Evolutionary conservation across 2,797 vertebrate genomes (phyloP), one percentile per base, ranked within the genome.

Genomic region (Catharus ustulatus): DNA sequence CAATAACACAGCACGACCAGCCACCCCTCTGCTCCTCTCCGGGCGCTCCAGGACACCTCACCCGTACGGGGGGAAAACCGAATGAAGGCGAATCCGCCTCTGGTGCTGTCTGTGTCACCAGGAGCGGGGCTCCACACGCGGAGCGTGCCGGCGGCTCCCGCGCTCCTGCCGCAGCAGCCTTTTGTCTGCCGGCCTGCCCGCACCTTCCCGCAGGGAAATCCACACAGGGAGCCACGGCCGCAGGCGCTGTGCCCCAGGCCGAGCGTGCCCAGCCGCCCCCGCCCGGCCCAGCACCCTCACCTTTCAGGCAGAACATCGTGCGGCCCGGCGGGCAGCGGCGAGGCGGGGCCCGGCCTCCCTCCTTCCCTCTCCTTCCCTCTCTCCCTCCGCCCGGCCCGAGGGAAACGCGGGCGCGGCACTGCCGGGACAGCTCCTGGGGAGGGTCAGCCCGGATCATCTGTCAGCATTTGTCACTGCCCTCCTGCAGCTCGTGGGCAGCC

Each of bases 391-490:
- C 52, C 49, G 51, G 24, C 8, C 92, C 13, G 49, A 34, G 90
- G 91, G 30, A 52, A 52, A n/a, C 1, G 4, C 1, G 4, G 22
- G 40, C n/a, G 5, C 57, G 10, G 58, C 11, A 0, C 57, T 51
- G 15, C 19, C n/a, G 26, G 32, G 29, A 24, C 22, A 13, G 46
- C 11, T 6, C 17, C 51, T 3, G 72, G 40, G 57, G 7, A 52
- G 21, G 40, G 42, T 8, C 52, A 1, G 52, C 16, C 16, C 32
- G 18, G 48, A 77, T 88, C 87, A 23, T 57, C 86, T 54, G 97
- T 97, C 98, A 98, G 98, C 98, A 54, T 95, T 98, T 96, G 97
- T 95, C 96, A 82, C 85, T 69, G 94, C 97, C 95, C 96, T 84
- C 95, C 94, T 87, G 95, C 89, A 75, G 97, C 90, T 96, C 82